Evolutionary conservation across 35 echinoderm and acorn worm genomes (phyloP), one percentile per base, ranked within the genome.

Genomic region (Anneissia japonica): DNA sequence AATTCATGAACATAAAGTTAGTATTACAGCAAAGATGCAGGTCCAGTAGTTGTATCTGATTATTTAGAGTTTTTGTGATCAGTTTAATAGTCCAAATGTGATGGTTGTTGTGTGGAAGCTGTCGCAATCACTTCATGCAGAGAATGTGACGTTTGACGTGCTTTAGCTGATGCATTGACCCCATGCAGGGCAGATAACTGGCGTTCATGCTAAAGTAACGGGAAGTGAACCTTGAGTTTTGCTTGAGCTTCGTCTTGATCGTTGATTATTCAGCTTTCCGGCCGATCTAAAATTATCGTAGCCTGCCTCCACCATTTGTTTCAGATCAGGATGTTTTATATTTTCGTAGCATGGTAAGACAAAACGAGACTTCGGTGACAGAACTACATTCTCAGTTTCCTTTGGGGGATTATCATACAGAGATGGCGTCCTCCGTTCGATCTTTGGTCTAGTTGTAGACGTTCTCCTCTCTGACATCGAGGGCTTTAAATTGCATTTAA

Each of bases 261-360:
- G 26, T 88, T 88, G 32, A 34, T 83, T 83, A 81, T 86, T 92
- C 85, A 74, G 84, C 40, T 87, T 87, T 72, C 78, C 81, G 17
- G 74, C 56, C 29, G 87, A 78, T 51, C 90, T 39, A 39, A 92
- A 81, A 80, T 92, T 92, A 81, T 92, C 90, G 39, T 92, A 92
- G 23, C 90, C 90, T 17, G 90, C 83, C 19, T 92, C 90, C 5
- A 92, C 72, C 32, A 92, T 80, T n/a, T 77, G 81, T 76, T 83
- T 81, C 90, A 85, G 88, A 74, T 92, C 90, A 0, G 85, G 90
- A 36, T 81, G 81, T 43, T 74, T 83, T 30, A 83, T 83, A 35
- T 87, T 92, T 46, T 87, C 79, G 84, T 92, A 82, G 51, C 51
- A 16, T 2, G 38, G 36, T 40, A 77, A 75, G 19, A 64, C 51